Evolutionary conservation across 2,797 vertebrate species (phyloP).

Genomic region (Thripadectes ignobilis): DNA sequence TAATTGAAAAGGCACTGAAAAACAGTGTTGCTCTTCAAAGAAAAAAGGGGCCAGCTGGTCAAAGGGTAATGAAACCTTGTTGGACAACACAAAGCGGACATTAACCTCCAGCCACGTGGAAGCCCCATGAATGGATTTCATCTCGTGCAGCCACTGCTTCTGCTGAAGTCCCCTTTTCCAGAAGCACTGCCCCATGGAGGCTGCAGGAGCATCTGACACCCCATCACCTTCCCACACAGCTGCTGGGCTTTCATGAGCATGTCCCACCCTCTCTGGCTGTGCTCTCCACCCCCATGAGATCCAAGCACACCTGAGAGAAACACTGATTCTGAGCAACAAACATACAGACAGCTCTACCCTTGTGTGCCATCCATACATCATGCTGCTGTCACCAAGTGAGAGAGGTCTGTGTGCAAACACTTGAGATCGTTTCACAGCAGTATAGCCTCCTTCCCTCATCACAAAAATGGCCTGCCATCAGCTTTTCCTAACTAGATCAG

Average conservation of each 20-base stretch:
- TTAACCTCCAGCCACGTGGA: background rate
- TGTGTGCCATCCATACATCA: background rate
- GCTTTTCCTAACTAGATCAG: background rate
- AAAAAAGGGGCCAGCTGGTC: background rate
- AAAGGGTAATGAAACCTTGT: background rate
- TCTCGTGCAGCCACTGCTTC: background rate
- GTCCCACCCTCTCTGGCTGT: background rate
- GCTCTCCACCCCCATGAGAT: background rate
- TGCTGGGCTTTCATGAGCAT: background rate
- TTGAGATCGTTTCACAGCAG: background rate
- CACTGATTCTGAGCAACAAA: background rate
- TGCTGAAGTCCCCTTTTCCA: background rate
- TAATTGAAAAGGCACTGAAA: background rate
- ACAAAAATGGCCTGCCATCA: background rate
- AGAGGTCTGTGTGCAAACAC: background rate
- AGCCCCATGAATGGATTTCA: background rate
- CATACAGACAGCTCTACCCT: background rate
- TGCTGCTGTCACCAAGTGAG: background rate
- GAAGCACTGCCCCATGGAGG: background rate
- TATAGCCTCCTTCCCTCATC: background rate
- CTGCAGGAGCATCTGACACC: background rate
- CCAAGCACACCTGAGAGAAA: accelerated
- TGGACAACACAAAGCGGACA: background rate
- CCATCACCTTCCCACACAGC: background rate
- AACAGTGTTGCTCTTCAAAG: background rate